Evolutionary conservation across 2,797 vertebrate genomes (phyloP), one percentile per base, ranked within the genome.

Genomic region (Heliangelus exortis): DNA sequence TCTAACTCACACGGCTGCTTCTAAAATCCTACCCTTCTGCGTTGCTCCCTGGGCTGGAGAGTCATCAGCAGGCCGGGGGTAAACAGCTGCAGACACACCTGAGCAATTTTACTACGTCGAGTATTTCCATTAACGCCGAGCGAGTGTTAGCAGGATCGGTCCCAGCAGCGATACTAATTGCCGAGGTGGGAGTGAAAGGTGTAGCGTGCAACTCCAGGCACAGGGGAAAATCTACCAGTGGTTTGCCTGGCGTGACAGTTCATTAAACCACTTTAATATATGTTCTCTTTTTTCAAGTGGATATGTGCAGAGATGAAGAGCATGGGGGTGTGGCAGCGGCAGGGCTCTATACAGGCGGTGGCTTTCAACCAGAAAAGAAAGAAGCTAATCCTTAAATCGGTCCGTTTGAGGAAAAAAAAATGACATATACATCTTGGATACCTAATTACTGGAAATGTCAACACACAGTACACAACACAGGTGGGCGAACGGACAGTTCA

Each of bases 351-450:
- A 58, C 77, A 84, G 86, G 25, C 2, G 0, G 18, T 47, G 31
- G 33, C 39, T 93, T 92, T 92, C 87, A 61, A 69, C 12, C 28
- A 63, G 43, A 73, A 71, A 55, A 65, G 45, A 31, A 67, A 89
- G 33, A 19, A 55, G 10, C 45, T 85, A 83, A 89, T 94, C 79
- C 71, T 86, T 69, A 88, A 81, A 84, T 69, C 7, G 17, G 57
- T 63, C 86, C 79, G 63, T 63, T 92, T 77, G 74, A 59, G 57
- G 81, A 85, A 48, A 93, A 84, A 85, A 45, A 93, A 84, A 82
- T 50, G 0, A 23, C 29, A 13, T 29, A 28, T 29, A 34, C 34
- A 9, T 48, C 50, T 87, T 41, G 63, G 69, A 59, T 78, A 76
- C 0, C 3, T 61, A 74, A 91, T 88, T 90, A 88, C 43, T n/a